Percentiles rank a stretch among this genome's conserved stretches.
Conservation (phyloP, 30 jellyfish, hydroid and myxozoan species). For the Nemopilema nomurai region DNA sequence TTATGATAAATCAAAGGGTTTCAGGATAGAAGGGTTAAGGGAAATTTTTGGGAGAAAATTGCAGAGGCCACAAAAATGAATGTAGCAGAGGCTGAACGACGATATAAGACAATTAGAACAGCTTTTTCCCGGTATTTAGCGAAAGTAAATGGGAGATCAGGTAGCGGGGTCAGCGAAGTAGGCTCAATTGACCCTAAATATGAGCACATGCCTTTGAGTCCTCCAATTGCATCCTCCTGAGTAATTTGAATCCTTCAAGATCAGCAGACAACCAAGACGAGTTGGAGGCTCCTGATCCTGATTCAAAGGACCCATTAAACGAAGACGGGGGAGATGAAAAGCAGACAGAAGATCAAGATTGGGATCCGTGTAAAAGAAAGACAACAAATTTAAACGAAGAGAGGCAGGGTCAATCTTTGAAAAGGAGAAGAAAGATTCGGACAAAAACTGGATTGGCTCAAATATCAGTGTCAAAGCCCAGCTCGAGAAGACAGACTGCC, state of each 20-base stretch:
- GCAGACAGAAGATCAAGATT: not conserved
- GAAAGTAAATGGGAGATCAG: not conserved
- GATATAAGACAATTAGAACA: not conserved
- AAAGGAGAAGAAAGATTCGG: conserved; percentile 2
- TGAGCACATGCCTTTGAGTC: not conserved
- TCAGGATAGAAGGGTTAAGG: not conserved
- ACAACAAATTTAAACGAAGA: not conserved
- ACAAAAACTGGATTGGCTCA: conserved; percentile 32
- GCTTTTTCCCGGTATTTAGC: not conserved
- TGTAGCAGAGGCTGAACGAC: not conserved
- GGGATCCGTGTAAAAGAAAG: conserved; percentile 3
- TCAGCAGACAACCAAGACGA: not conserved
- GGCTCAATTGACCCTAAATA: not conserved
- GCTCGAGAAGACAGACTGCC: conserved; percentile 17
- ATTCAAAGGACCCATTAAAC: not conserved
- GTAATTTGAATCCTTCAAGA: not conserved
- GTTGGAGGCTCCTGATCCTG: not conserved
- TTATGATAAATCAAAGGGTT: not conserved
- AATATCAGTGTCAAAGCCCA: conserved; percentile 18
- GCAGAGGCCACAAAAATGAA: not conserved
- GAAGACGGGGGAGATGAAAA: not conserved
- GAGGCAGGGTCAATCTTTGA: not conserved
- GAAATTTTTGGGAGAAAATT: not conserved
- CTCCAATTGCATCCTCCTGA: not conserved
- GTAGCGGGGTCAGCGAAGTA: not conserved